Evolutionary conservation across 2,797 vertebrate species (phyloP).

Genomic region (Manis pentadactyla): DNA sequence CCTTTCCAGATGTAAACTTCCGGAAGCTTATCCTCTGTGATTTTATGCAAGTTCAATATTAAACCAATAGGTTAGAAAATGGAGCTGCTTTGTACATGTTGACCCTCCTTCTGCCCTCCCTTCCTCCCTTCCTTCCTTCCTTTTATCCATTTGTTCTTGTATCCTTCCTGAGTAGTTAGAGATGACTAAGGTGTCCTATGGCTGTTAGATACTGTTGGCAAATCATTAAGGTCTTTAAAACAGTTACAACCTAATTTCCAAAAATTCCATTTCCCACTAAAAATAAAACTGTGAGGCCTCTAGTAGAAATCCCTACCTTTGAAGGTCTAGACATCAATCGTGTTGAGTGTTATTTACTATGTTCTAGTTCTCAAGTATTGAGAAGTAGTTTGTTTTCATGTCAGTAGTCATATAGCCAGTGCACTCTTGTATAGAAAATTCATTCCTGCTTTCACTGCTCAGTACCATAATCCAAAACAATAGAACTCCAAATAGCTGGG

Average conservation of each 20-base stretch:
- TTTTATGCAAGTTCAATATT: neutral
- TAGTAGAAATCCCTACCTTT: neutral
- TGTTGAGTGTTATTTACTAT: neutral
- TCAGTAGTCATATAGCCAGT: conserved; percentile 19
- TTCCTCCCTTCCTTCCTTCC: neutral
- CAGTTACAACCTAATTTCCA: neutral
- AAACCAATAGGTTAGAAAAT: neutral
- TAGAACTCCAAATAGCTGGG: neutral
- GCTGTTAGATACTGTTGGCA: neutral
- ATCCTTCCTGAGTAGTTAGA: neutral
- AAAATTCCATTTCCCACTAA: conserved; percentile 5
- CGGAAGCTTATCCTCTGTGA: neutral
- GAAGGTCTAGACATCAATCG: conserved; percentile 40
- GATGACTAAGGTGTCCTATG: neutral
- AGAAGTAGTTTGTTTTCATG: conserved; percentile 31
- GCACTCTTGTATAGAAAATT: neutral
- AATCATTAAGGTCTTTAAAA: conserved; percentile 3
- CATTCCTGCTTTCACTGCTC: neutral
- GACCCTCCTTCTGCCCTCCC: neutral
- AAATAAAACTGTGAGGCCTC: neutral
- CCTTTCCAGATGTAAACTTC: neutral
- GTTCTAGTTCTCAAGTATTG: conserved; percentile 22
- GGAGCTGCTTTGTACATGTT: neutral
- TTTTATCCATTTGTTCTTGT: neutral
- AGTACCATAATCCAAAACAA: conserved; percentile 32